Evolutionary conservation across 1,140 invertebrate species (phyloP).

Genomic region (Calephelis nemesis): DNA sequence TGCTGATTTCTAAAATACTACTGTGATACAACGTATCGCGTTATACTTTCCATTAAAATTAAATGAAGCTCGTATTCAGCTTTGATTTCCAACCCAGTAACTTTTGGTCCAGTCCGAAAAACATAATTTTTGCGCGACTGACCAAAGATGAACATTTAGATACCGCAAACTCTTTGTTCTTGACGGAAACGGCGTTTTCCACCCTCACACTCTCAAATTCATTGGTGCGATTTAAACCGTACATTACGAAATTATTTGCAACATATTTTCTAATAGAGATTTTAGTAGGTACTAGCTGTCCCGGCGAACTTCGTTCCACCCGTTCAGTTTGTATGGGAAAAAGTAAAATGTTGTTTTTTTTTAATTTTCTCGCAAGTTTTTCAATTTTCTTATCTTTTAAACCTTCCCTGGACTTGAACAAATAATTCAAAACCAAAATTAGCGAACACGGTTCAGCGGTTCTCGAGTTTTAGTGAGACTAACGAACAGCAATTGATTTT

Average conservation of each 20-base stretch:
- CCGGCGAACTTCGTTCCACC: too few relatives aligned
- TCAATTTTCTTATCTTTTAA: too few relatives aligned
- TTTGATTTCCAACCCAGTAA: conserved; percentile 61
- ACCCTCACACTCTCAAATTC: conserved; percentile 27
- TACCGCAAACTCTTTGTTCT: conserved; percentile 64
- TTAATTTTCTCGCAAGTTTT: too few relatives aligned
- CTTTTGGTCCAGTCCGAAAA: conserved; percentile 64
- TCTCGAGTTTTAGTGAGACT: too few relatives aligned
- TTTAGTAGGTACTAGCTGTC: too few relatives aligned
- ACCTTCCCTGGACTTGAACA: too few relatives aligned
- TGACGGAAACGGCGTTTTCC: conserved; percentile 55
- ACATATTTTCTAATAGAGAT: background rate
- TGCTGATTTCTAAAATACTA: background rate
- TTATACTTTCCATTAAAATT: conserved; percentile 31
- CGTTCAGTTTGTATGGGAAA: too few relatives aligned
- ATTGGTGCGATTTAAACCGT: background rate
- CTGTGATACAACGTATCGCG: background rate
- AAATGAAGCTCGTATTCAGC: conserved; percentile 53
- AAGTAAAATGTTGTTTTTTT: too few relatives aligned
- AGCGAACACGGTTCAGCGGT: background rate
- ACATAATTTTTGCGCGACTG: conserved; percentile 77
- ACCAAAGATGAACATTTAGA: conserved; percentile 77
- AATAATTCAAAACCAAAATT: too few relatives aligned
- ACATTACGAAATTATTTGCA: background rate
- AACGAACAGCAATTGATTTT: too few relatives aligned